These are phyloP conservation scores for Alouatta palliata DNA, from an alignment of 2,113 vertebrate species.

Conservation along the genomic window DNA sequence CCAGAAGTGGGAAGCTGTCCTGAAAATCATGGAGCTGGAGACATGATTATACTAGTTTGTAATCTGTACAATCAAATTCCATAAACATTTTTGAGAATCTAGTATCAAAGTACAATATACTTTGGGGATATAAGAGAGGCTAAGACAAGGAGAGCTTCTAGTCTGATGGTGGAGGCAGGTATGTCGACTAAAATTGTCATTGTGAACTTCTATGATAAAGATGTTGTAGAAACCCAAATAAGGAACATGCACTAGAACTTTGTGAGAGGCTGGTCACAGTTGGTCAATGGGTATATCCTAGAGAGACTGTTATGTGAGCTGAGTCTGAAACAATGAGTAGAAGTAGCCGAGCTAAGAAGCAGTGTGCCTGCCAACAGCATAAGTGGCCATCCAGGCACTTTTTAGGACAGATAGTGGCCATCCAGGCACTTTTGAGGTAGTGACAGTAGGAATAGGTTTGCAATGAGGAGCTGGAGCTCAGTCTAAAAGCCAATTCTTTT, in stretches of 20 bases:
- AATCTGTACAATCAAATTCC: background rate
- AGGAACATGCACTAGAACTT: background rate
- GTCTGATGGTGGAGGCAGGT: background rate
- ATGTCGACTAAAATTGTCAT: background rate
- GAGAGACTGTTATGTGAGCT: background rate
- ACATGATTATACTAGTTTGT: background rate
- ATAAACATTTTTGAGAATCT: background rate
- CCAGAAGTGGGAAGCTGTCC: background rate
- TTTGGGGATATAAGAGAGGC: background rate
- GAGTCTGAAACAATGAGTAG: background rate
- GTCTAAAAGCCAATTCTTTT: background rate
- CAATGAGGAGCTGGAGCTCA: background rate
- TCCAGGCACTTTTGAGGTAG: fast-evolving
- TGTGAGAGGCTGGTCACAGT: background rate
- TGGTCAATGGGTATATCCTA: background rate
- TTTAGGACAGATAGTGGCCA: background rate
- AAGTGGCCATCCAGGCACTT: too few relatives aligned
- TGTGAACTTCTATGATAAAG: background rate
- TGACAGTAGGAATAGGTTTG: background rate
- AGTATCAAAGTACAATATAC: background rate
- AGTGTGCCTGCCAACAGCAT: background rate
- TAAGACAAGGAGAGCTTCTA: background rate
- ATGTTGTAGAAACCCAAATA: background rate
- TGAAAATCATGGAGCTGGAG: background rate
- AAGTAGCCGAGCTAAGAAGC: background rate